Evolutionary conservation across 2,113 vertebrate species (phyloP).

Genomic region (Hystrix brachyura): DNA sequence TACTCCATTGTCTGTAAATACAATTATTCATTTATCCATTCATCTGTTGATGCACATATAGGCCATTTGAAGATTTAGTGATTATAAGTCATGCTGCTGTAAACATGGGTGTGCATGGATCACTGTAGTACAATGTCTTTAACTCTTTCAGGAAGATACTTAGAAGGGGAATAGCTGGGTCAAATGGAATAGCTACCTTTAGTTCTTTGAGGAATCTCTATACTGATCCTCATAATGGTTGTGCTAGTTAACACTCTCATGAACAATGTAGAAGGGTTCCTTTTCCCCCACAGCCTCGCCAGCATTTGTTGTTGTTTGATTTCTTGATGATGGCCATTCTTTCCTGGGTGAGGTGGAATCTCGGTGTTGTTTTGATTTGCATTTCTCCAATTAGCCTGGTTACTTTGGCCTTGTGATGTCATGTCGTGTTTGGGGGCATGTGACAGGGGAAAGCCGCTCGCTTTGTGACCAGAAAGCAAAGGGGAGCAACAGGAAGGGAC

Average conservation of each 20-base stretch:
- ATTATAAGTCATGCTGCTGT: neutral
- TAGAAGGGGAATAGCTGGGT: neutral
- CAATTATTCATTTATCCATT: neutral
- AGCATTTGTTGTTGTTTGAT: neutral
- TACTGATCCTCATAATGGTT: neutral
- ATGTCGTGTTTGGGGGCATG: too few species aligned
- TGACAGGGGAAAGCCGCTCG: too few species aligned
- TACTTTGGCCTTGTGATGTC: neutral
- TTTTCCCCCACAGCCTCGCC: neutral
- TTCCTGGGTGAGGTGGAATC: neutral
- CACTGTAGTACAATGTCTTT: neutral
- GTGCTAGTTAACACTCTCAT: neutral
- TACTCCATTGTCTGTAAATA: neutral
- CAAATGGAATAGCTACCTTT: neutral
- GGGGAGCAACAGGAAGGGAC: neutral
- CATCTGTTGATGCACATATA: neutral
- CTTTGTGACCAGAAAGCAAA: neutral
- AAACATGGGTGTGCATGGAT: neutral
- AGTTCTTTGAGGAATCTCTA: neutral
- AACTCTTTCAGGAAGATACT: neutral
- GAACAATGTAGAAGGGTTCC: neutral
- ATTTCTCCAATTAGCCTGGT: neutral
- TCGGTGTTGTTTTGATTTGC: neutral
- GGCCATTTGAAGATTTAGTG: neutral
- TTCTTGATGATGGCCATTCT: neutral